Conservation (phyloP, 2,797 vertebrate species). For the Cyclopterus lumpus region DNA sequence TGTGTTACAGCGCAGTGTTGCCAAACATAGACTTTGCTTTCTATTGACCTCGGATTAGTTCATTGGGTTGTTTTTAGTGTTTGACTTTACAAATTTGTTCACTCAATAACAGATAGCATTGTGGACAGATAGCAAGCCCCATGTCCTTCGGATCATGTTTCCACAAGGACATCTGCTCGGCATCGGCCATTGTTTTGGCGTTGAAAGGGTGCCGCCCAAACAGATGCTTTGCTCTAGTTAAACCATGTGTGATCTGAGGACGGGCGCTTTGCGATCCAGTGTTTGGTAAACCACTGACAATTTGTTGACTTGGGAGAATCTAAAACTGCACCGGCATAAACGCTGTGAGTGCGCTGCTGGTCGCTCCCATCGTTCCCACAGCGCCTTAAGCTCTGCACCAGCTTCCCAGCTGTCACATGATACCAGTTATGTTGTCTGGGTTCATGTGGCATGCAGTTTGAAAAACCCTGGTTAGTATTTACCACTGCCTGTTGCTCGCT, state of each 20-base stretch:
- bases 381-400: constrained; percentile 4
- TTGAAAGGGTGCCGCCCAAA: constrained; percentile 26
- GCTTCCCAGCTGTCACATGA: constrained; percentile 70
- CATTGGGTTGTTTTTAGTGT: background rate
- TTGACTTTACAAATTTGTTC: background rate
- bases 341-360: background rate
- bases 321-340: background rate
- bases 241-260: background rate
- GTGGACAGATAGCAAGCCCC: background rate
- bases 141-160: constrained; percentile 14
- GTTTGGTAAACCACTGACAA: background rate
- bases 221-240: constrained; percentile 23
- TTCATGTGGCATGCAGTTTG: constrained; percentile 41
- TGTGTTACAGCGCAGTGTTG: background rate
- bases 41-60: constrained; percentile 1
- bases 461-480: background rate
- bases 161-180: constrained; percentile 44
- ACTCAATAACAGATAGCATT: background rate
- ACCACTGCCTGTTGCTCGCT: background rate
- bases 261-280: background rate
- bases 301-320: background rate
- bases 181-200: constrained; percentile 30
- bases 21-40: constrained; percentile 21
- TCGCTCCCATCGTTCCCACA: constrained; percentile 17
- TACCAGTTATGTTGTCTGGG: constrained; percentile 40